Percentiles rank a stretch among this genome's conserved stretches.
These are phyloP conservation scores for Melanostigma gelatinosum DNA, from an alignment of 2,113 vertebrate species.

Conservation along the genomic window DNA sequence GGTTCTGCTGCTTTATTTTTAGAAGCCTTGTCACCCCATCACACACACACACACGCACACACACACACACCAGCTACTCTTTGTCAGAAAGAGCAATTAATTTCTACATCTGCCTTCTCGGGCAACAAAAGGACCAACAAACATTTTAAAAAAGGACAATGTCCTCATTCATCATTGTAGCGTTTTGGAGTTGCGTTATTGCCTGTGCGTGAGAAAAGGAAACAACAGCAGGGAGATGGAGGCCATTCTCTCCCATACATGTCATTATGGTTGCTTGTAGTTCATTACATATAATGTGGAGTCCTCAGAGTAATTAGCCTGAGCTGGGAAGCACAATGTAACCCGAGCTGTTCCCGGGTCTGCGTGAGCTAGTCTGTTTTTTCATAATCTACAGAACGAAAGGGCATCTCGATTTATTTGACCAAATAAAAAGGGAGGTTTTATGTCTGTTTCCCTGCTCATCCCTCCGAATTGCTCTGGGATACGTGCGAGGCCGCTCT, in stretches of 20 bases:
- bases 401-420: constrained; percentile 17
- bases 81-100: constrained; percentile 76
- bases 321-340: constrained; percentile 26
- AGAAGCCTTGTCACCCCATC: constrained; percentile 77
- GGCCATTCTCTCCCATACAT: constrained; percentile 29
- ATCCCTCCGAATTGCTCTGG: constrained; percentile 42
- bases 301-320: constrained; percentile 46
- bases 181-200: constrained; percentile 40
- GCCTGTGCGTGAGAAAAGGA: constrained; percentile 22
- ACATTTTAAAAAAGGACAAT: constrained; percentile 64
- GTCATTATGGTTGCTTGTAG: constrained; percentile 28
- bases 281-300: constrained; percentile 43
- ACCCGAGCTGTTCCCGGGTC: background rate
- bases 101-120: constrained; percentile 77
- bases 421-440: constrained; percentile 34
- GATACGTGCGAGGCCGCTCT: constrained; percentile 40
- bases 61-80: constrained; percentile 28
- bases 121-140: constrained; percentile 64
- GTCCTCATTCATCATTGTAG: constrained; percentile 63
- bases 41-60: constrained; percentile 31
- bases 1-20: constrained; percentile 90
- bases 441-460: constrained; percentile 48
- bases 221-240: constrained; percentile 31
- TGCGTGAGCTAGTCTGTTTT: background rate
- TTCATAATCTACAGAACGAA: constrained; percentile 22